phyloP scores from a whole-genome alignment of 2,888 invertebrate species.

The Cosmopolites sordidus region DNA sequence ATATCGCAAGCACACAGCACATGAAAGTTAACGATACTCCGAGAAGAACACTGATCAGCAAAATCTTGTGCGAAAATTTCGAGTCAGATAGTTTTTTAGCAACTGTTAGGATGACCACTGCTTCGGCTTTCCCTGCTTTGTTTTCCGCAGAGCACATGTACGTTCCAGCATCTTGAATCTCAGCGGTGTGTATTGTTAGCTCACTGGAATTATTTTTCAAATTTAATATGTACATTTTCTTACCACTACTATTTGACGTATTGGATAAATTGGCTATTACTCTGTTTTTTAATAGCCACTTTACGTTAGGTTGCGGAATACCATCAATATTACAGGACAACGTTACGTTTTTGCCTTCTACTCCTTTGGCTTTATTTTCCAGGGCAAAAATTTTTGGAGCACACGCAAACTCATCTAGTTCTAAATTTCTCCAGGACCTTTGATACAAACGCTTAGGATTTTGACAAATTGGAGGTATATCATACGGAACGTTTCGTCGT shows the following conservation, averaged over 20 bases:
- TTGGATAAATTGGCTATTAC: constrained; percentile 62
- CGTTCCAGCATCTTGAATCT: constrained; percentile 69
- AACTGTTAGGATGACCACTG: constrained; percentile 68
- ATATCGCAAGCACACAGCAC: constrained; percentile 63
- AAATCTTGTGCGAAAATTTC: constrained; percentile 56
- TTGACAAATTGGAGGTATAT: constrained; percentile 65
- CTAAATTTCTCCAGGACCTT: constrained; percentile 70
- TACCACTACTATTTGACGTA: constrained; percentile 49
- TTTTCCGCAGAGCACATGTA: constrained; percentile 78
- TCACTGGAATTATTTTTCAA: constrained; percentile 66
- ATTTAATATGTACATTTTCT: constrained; percentile 63
- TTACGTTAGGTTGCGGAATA: constrained; percentile 67
- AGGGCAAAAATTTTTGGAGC: constrained; percentile 64
- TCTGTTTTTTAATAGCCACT: constrained; percentile 68
- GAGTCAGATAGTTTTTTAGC: constrained; percentile 61
- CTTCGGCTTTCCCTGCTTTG: constrained; percentile 72
- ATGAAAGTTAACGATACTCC: constrained; percentile 62
- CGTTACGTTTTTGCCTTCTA: constrained; percentile 70
- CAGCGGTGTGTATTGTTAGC: constrained; percentile 68
- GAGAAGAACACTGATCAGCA: constrained; percentile 65
- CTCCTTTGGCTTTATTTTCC: constrained; percentile 58
- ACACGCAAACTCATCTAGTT: constrained; percentile 77
- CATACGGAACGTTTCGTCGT: constrained; percentile 70
- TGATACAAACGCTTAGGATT: constrained; percentile 60
- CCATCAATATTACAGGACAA: constrained; percentile 67